Base-by-base conservation (phyloP, 2,797 vertebrate genomes). In the Galaxias olidus region DNA sequence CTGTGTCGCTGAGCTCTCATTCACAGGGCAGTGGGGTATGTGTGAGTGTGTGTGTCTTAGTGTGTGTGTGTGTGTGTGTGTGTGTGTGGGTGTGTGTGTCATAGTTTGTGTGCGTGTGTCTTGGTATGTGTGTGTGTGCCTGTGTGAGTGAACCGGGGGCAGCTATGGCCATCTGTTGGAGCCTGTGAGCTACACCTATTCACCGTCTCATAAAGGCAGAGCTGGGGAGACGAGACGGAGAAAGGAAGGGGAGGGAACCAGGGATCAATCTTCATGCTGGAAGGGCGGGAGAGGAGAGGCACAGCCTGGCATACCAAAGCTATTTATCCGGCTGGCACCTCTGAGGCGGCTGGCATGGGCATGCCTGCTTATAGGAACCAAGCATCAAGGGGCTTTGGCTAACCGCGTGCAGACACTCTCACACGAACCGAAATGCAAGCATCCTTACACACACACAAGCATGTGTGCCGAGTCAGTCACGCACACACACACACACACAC, bases 91-190 rank as follows among this genome's bases (percentile, higher is more conserved):
- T 9, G 20, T 10, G 51, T 43, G 56, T 6, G 30, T 30, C n/a
- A n/a, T n/a, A n/a, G 30, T 6, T 2, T 30, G 30, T 6, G 30
- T 30, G 30, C 30, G 30, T 30, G 30, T 6, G 30, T n/a, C n/a
- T n/a, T n/a, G n/a, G n/a, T n/a, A n/a, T 30, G 30, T 6, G 30
- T 30, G 30, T 30, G 30, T 30, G 64, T 9, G 66, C 1, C 47
- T 9, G 60, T 68, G 72, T 82, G 73, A 86, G 74, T 80, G 81
- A 79, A 85, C 30, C 67, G 76, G 73, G 82, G 80, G 84, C 74
- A 87, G 80, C 75, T 85, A 77, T 20, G 71, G 83, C 91, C 90
- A 90, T 93, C 91, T 92, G 90, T 88, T 88, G 87, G 83, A 89
- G 87, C 80, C 81, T 84, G 77, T 70, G 81, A 84, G 84, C 77